These are phyloP conservation scores for Micronisus gabar DNA, from an alignment of 2,113 vertebrate species.

Conservation along the genomic window DNA sequence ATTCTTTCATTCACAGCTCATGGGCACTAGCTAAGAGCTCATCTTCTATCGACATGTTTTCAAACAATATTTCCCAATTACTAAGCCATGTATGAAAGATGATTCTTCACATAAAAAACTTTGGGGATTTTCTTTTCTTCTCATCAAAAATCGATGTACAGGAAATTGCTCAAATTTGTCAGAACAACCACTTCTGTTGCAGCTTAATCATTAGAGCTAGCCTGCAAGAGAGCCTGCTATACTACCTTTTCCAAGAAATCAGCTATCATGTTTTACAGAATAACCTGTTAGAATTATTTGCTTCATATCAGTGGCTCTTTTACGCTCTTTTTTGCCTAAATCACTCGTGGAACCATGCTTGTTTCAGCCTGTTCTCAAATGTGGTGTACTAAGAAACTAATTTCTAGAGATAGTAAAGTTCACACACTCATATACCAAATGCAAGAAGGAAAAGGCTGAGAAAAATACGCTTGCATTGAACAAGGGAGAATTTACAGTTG, in stretches of 20 bases:
- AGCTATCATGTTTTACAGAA: background rate
- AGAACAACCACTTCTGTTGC: slow-evolving; percentile 14
- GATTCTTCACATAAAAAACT: background rate
- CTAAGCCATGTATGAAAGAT: slow-evolving; percentile 2
- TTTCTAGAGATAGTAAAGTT: background rate
- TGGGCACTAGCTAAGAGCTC: background rate
- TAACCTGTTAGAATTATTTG: background rate
- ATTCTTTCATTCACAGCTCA: background rate
- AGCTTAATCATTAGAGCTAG: background rate
- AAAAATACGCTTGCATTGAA: background rate
- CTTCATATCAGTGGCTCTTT: background rate
- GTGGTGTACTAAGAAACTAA: background rate
- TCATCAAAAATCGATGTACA: slow-evolving; percentile 40
- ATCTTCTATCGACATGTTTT: slow-evolving; percentile 11
- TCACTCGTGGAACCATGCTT: background rate
- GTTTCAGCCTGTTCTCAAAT: background rate
- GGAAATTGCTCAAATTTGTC: slow-evolving; percentile 53
- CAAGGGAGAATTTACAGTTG: background rate
- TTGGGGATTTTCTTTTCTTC: slow-evolving; percentile 8
- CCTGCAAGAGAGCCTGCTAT: background rate
- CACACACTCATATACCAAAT: background rate
- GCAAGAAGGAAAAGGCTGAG: background rate
- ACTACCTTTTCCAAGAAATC: background rate
- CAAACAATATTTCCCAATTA: slow-evolving; percentile 35
- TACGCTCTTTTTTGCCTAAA: background rate